Percentiles rank a stretch among this genome's conserved stretches.
phyloP scores from a whole-genome alignment of 2,113 vertebrate genomes.

The Alethe diademata region DNA sequence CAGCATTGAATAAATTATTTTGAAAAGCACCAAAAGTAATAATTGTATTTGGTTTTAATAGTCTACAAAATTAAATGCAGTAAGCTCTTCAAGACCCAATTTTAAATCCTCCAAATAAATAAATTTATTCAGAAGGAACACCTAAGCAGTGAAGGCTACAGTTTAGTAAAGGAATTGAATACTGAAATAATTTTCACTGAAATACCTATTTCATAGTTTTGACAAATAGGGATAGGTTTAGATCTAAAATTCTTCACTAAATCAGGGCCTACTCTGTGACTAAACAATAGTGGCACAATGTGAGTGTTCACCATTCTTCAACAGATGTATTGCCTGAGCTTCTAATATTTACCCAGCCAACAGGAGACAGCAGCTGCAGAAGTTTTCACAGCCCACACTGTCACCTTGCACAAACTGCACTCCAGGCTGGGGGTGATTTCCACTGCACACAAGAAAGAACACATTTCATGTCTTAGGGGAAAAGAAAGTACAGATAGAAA shows the following conservation, averaged over 20 bases:
- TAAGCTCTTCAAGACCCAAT: neutral
- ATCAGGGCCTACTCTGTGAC: neutral
- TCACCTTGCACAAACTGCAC: constrained; percentile 20
- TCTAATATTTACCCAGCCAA: constrained; percentile 45
- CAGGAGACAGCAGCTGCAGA: constrained; percentile 40
- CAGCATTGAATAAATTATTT: constrained; percentile 1
- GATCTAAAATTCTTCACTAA: neutral
- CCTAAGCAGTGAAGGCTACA: neutral
- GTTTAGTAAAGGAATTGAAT: constrained; percentile 11
- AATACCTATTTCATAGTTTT: neutral
- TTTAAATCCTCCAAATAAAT: constrained; percentile 29
- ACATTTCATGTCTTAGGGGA: neutral
- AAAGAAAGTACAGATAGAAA: neutral
- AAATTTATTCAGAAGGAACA: neutral
- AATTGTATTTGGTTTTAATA: constrained; percentile 25
- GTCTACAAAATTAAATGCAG: constrained; percentile 1
- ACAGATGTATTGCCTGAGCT: neutral
- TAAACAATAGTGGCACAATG: neutral
- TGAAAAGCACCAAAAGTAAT: neutral
- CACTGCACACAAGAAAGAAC: neutral
- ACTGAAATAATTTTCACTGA: neutral
- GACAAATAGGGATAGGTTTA: neutral
- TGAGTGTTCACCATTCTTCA: neutral
- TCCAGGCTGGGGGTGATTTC: neutral
- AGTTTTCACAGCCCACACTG: constrained; percentile 37